These are phyloP conservation scores for Rhineura floridana DNA, from an alignment of 2,113 vertebrate species.

Conservation along the genomic window DNA sequence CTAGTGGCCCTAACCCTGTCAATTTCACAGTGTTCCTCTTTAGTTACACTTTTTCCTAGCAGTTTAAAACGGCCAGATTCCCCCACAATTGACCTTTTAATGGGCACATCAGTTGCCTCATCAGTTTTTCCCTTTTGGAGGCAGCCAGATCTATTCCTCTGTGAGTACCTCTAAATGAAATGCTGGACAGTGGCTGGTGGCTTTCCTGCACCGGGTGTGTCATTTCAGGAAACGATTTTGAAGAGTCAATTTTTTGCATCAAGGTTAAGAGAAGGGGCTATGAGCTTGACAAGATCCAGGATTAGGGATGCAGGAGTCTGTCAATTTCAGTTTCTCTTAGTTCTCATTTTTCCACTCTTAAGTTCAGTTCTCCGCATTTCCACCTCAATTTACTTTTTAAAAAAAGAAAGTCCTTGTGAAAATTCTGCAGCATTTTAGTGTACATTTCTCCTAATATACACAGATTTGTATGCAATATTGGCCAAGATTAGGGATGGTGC, in stretches of 20 bases:
- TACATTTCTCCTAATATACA: too few relatives aligned
- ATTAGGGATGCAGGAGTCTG: too few relatives aligned
- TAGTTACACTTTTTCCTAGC: constrained; percentile 63
- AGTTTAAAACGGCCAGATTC: constrained; percentile 7
- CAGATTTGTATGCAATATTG: too few relatives aligned
- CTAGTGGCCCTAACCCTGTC: constrained; percentile 59
- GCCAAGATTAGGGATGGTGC: too few relatives aligned
- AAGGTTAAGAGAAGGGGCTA: neutral
- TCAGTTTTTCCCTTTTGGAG: constrained; percentile 49
- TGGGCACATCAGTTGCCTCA: constrained; percentile 60
- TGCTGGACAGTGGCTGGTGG: neutral
- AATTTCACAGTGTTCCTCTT: constrained; percentile 60
- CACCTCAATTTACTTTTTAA: too few relatives aligned
- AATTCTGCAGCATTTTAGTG: too few relatives aligned
- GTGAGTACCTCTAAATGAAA: neutral
- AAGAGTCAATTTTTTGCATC: neutral
- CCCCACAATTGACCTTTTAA: constrained; percentile 54
- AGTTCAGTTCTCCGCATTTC: too few relatives aligned
- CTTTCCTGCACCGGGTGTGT: neutral
- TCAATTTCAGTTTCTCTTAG: neutral
- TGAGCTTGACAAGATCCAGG: neutral
- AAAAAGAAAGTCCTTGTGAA: too few relatives aligned
- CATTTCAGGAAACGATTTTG: neutral
- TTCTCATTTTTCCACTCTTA: neutral
- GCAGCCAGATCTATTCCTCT: neutral